Conservation (phyloP, 2,113 vertebrate species). For the Prunella himalayana region DNA sequence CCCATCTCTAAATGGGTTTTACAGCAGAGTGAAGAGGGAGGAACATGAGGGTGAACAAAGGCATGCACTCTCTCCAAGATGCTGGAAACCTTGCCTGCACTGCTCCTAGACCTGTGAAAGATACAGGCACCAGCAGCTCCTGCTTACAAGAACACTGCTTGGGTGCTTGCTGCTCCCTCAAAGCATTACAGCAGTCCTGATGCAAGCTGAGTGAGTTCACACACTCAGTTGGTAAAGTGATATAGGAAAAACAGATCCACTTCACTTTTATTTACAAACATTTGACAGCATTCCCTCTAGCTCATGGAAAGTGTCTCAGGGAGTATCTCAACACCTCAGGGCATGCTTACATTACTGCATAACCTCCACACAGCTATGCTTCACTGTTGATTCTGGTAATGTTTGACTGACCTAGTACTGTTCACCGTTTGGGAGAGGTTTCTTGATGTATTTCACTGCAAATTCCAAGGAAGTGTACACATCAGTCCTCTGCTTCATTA, state of each 20-base stretch:
- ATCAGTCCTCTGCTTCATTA: background rate
- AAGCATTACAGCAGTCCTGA: background rate
- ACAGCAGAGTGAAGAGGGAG: background rate
- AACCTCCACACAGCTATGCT: background rate
- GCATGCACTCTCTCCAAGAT: background rate
- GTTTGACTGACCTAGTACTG: background rate
- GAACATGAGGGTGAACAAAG: background rate
- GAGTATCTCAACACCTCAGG: background rate
- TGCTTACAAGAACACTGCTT: background rate
- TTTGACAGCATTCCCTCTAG: background rate
- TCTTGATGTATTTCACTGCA: background rate
- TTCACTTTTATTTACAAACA: constrained; percentile 13
- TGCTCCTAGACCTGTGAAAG: background rate
- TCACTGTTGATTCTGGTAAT: background rate
- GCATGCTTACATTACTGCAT: background rate
- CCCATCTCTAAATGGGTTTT: background rate
- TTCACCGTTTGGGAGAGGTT: background rate
- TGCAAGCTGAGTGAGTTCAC: background rate
- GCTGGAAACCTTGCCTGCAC: background rate
- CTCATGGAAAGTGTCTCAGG: background rate
- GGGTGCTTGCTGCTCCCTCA: background rate
- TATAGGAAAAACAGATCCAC: background rate
- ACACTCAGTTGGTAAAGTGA: background rate
- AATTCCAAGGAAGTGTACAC: background rate
- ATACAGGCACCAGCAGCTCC: background rate